Evolutionary conservation across 2,888 invertebrate genomes (phyloP).

Genomic region (Monopis laevigella): DNA sequence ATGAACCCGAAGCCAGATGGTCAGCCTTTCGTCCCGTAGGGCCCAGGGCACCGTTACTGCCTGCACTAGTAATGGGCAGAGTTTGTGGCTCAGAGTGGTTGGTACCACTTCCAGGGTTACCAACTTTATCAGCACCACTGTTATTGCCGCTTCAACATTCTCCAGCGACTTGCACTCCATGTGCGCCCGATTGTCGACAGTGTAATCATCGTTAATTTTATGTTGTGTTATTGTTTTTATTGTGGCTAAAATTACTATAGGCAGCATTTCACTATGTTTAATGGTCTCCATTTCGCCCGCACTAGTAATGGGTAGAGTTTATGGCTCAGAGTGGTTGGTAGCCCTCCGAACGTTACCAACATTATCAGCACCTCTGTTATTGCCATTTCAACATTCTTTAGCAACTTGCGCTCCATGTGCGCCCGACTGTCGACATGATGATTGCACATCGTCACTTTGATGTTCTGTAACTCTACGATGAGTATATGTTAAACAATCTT

Average conservation of each 20-base stretch:
- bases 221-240: neutral
- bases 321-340: constrained; percentile 60
- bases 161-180: constrained; percentile 35
- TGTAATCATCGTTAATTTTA: constrained; percentile 39
- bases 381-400: constrained; percentile 47
- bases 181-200: constrained; percentile 56
- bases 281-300: no score
- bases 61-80: constrained; percentile 58
- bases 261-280: neutral
- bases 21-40: constrained; percentile 61
- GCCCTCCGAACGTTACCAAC: constrained; percentile 51
- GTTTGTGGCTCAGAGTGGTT: constrained; percentile 63
- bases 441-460: no score
- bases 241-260: neutral
- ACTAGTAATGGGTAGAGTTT: constrained; percentile 58
- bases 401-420: constrained; percentile 40
- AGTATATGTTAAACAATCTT: no score
- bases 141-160: constrained; percentile 49
- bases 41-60: constrained; percentile 43
- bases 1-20: constrained; percentile 36
- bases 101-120: constrained; percentile 51
- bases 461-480: no score
- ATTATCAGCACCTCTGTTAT: constrained; percentile 41
- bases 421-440: constrained; percentile 59
- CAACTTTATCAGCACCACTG: constrained; percentile 44